A percentile compares a stretch with the other conserved stretches of the same genome.
Evolutionary conservation across 2,888 invertebrate genomes (phyloP).

Genomic region (Piscicola geometra): DNA sequence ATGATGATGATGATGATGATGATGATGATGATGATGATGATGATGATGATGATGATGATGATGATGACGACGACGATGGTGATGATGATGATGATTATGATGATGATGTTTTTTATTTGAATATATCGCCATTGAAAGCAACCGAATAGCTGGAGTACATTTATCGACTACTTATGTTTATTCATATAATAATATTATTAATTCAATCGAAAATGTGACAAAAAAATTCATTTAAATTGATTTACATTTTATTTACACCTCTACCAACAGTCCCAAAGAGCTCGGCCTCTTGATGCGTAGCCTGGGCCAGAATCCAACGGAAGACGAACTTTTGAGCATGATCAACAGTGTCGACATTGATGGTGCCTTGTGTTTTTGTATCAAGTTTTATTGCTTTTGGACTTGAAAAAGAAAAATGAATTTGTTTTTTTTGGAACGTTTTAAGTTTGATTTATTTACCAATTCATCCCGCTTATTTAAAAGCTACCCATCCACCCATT

Average conservation of each 20-base stretch:
- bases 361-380: conserved; percentile 9
- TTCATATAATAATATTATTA: background rate
- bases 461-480: too few relatives aligned
- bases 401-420: background rate
- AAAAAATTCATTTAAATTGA: too few relatives aligned
- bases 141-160: too few relatives aligned
- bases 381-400: background rate
- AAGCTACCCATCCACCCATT: too few relatives aligned
- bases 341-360: conserved; percentile 29
- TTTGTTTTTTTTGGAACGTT: background rate
- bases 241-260: too few relatives aligned
- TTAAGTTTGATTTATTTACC: too few relatives aligned
- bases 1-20: conserved; percentile 21
- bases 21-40: conserved; percentile 14
- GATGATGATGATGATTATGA: background rate
- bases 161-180: too few relatives aligned
- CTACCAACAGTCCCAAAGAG: conserved; percentile 15
- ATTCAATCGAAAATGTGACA: background rate
- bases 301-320: conserved; percentile 30
- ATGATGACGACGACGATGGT: conserved; percentile 12
- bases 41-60: background rate
- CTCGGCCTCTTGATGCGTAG: conserved; percentile 26
- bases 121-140: too few relatives aligned
- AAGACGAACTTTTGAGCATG: conserved; percentile 26
- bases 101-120: background rate